Evolutionary conservation across 1,140 invertebrate species (phyloP), one percentile per base, ranked within the genome.

Genomic region (Monomorium pharaonis): DNA sequence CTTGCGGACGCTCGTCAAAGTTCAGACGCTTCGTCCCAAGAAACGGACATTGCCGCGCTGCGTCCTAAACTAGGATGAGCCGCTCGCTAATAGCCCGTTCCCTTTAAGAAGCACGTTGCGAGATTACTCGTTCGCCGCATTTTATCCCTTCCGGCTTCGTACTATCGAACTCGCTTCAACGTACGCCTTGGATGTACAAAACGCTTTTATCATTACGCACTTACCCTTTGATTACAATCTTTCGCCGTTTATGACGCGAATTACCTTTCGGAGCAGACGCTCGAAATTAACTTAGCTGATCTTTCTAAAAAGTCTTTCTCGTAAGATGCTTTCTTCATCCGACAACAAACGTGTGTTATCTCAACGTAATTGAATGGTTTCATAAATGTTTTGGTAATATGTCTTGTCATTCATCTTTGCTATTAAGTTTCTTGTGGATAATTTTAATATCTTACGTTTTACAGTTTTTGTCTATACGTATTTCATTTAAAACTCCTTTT

Each of bases 1-100:
- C 78, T 74, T 81, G 63, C 54, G 78, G 78, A 72, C 54, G 78
- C 65, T 72, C 54, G 65, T 86, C 85, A 70, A 86, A 86, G 65
- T 86, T 86, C 62, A 49, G 56, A 1, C 9, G 56, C 42, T 24
- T 18, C 67, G 30, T 77, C 30, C 58, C 44, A 84, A 84, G 81
- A 77, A 84, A 77, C 21, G 74, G 44, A 77, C 72, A 49, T 85
- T 37, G 62, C 51, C n/a, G 75, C n/a, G 75, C n/a, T 6, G 21
- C 60, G 51, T 14, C 51, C 51, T 83, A 83, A 81, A 83, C 78
- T 56, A 30, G 51, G 78, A 83, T 58, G 65, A 81, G 65, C 67
- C 27, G 27, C 62, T 69, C 51, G 18, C 67, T 74, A 83, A 83
- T 83, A 74, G 78, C 67, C 14, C 51, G 18, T 81, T 81, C 78